Evolutionary conservation across 2,888 invertebrate genomes (phyloP).

Genomic region (Agrenia bidenticulata): DNA sequence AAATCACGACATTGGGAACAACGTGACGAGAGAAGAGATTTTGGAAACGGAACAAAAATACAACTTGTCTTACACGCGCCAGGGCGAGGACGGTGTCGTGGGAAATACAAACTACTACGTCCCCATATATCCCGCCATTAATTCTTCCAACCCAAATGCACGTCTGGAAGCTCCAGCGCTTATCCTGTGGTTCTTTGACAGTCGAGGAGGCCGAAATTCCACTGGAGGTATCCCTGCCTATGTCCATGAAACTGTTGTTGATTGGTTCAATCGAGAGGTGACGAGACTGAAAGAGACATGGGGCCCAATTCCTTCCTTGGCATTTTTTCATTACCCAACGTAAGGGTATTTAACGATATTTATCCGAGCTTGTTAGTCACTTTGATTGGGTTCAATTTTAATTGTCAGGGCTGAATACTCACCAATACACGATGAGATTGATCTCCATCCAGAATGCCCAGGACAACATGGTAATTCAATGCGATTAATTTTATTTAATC

Average conservation of each 20-base stretch:
- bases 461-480: conserved; percentile 41
- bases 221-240: conserved; percentile 40
- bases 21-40: conserved; percentile 37
- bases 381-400: not conserved
- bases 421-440: conserved; percentile 38
- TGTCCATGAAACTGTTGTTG: conserved; percentile 42
- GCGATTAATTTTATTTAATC: not conserved
- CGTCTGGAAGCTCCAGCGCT: conserved; percentile 18
- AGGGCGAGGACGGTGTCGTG: conserved; percentile 30
- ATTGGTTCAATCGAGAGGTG: conserved; percentile 34
- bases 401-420: conserved; percentile 30
- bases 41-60: conserved; percentile 39
- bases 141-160: not conserved
- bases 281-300: conserved; percentile 28
- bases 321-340: conserved; percentile 47
- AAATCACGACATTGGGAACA: conserved; percentile 44
- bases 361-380: not conserved
- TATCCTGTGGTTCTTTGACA: conserved; percentile 45
- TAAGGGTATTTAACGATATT: conserved; percentile 13
- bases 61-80: conserved; percentile 31
- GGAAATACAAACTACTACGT: conserved; percentile 43
- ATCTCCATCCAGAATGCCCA: conserved; percentile 40
- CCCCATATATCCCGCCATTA: conserved; percentile 37
- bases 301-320: conserved; percentile 39
- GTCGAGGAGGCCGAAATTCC: conserved; percentile 37